A percentile compares a stretch with the other conserved stretches of the same genome.
These are phyloP conservation scores for Drosophila bocqueti DNA, from an alignment of 1,140 invertebrate genomes.

Conservation along the genomic window DNA sequence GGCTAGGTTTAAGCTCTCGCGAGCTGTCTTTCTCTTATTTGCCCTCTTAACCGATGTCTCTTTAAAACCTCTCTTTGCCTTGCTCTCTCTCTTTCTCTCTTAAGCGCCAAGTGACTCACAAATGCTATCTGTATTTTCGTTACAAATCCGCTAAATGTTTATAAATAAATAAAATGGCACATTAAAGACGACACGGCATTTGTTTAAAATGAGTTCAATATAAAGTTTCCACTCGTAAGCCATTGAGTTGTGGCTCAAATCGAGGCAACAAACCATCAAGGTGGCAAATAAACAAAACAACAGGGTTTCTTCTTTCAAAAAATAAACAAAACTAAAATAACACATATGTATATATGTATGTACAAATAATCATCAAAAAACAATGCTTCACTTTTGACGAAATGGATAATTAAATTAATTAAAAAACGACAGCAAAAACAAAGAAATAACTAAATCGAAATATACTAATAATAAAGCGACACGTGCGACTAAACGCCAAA, in stretches of 20 bases:
- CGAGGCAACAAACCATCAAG: background rate
- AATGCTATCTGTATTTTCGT: slow-evolving; percentile 17
- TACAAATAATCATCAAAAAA: background rate
- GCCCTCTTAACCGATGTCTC: background rate
- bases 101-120: slow-evolving; percentile 35
- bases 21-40: slow-evolving; percentile 1
- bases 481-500: slow-evolving; percentile 58
- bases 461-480: slow-evolving; percentile 34
- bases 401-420: slow-evolving; percentile 60
- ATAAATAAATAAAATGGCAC: slow-evolving; percentile 44
- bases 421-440: slow-evolving; percentile 7
- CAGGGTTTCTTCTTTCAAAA: background rate
- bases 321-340: slow-evolving; percentile 2
- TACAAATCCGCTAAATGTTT: slow-evolving; percentile 34
- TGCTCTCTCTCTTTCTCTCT: background rate
- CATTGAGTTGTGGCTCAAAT: background rate
- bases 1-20: slow-evolving; percentile 51
- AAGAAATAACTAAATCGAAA: slow-evolving; percentile 3
- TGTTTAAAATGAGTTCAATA: background rate
- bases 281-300: background rate
- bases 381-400: slow-evolving; percentile 6
- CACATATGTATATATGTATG: background rate
- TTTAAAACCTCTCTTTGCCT: slow-evolving; percentile 11
- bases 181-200: slow-evolving; percentile 14
- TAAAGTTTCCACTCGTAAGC: background rate